Evolutionary conservation across 2,797 vertebrate genomes (phyloP), one percentile per base, ranked within the genome.

Genomic region (Etheostoma perlongum): DNA sequence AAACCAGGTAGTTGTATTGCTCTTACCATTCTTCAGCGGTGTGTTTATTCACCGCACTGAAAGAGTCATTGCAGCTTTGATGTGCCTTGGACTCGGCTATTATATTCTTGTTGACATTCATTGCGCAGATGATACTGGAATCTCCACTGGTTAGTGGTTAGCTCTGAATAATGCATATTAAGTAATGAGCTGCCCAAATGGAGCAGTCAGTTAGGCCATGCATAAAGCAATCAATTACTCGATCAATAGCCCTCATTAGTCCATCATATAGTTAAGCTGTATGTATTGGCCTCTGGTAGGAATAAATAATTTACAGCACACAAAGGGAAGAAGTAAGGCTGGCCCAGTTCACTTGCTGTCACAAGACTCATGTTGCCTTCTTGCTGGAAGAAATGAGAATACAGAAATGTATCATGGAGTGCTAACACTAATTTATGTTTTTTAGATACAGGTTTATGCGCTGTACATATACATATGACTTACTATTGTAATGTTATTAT

Each of bases 161-260:
- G 85, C 85, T 85, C 91, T 95, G 92, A 95, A 95, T 95, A 94
- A 95, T 95, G 83, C 91, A 95, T 94, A 88, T 82, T 91, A 92
- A 93, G 90, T 95, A 95, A 95, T 94, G 94, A 94, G 85, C 90
- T 92, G 74, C 85, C 91, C 88, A 85, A 92, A 94, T 93, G 87
- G 92, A 93, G 73, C 88, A 94, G 93, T 94, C 91, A 91, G 91
- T 95, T 95, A 94, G 91, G 75, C 90, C 85, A 52, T 82, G 88
- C 92, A 94, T 94, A 93, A 95, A 95, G 89, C 93, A 94, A 95
- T 96, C 95, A 94, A 95, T 95, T 95, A 95, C 88, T 91, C 59
- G 74, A 94, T 95, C 95, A 91, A 95, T 96, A 94, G 77, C 85
- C 88, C 88, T 95, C 92, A 92, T 92, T 93, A 92, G 89, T 82